Evolutionary conservation across 2,888 invertebrate species (phyloP), one percentile per base, ranked within the genome.

Genomic region (Cyaniris semiargus): DNA sequence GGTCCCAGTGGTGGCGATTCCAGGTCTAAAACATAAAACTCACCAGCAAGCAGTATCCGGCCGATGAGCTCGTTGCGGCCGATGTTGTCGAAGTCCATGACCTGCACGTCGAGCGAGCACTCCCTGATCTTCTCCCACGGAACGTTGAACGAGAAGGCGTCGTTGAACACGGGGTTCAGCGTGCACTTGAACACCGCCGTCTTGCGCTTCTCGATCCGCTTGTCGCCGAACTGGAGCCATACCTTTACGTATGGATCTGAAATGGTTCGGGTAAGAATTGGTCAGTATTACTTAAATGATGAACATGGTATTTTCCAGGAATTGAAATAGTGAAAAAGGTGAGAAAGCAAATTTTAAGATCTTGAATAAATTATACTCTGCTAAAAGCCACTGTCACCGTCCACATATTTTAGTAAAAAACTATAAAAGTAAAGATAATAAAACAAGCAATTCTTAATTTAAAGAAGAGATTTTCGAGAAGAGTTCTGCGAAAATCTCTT

Each of bases 221-320:
- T 98, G 88, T 98, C 98, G 58, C 98, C 98, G 86, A 98, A 98
- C 85, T 98, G 98, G 72, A 99, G 96, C 98, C 98, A 99, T 18
- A 99, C 97, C 90, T 99, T 99, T n/a, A 98, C 98, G 93, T 99
- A 99, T 0, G 99, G 99, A 96, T 99, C 99, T 99, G 95, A 70
- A 95, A 94, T 80, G 66, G 66, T 6, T 21, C 1, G 23, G 13
- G 23, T 23, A 3, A 23, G 0, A 18, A 15, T 15, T 48, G 38
- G 38, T 38, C 10, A 53, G 53, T 53, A 53, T 48, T 3, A 3
- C 15, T 48, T 48, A 10, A 15, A 48, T 3, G 15, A 15, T 48
- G 15, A 13, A 15, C 48, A 48, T 15, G 15, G 48, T 48, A 13
- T 48, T 13, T 48, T 15, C 15, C 1, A 48, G 48, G 48, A 15